Evolutionary conservation across 2,888 invertebrate species (phyloP).

Genomic region (Autographa gamma): DNA sequence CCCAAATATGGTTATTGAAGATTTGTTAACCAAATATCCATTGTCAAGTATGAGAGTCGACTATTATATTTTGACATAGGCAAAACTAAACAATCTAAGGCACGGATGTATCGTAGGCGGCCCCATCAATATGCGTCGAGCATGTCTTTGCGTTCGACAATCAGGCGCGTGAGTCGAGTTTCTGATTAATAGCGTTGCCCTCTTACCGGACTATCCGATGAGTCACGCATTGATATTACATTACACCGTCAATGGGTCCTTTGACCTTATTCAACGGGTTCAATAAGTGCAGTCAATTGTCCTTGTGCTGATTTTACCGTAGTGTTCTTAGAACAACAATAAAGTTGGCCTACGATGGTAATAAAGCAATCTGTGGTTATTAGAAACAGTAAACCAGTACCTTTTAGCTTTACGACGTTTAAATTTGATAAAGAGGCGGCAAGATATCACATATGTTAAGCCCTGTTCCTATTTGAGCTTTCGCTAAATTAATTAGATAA

Average conservation of each 20-base stretch:
- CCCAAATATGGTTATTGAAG: conserved; percentile 19
- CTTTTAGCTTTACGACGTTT: conserved; percentile 11
- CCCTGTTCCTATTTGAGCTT: background rate
- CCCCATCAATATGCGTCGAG: conserved; percentile 78
- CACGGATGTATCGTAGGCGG: conserved; percentile 77
- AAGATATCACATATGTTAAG: background rate
- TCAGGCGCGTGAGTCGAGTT: conserved; percentile 75
- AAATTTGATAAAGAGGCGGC: background rate
- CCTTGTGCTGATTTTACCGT: conserved; percentile 83
- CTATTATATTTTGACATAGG: conserved; percentile 69
- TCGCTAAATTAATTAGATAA: background rate
- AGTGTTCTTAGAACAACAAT: conserved; percentile 80
- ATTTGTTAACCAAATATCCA: conserved; percentile 56
- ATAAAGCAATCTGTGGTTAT: conserved; percentile 60
- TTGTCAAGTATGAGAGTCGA: conserved; percentile 60
- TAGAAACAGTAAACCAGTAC: conserved; percentile 29
- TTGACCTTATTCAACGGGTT: conserved; percentile 83
- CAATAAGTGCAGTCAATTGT: conserved; percentile 79
- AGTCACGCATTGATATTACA: conserved; percentile 81
- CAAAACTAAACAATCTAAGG: conserved; percentile 69
- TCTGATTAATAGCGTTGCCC: conserved; percentile 76
- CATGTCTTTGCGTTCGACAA: conserved; percentile 75
- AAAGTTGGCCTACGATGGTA: conserved; percentile 64
- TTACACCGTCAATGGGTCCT: conserved; percentile 80
- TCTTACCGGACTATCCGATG: conserved; percentile 80